A percentile compares a stretch with the other conserved stretches of the same genome.
phyloP scores from a whole-genome alignment of 2,113 vertebrate species.

The Glareola pratincola region DNA sequence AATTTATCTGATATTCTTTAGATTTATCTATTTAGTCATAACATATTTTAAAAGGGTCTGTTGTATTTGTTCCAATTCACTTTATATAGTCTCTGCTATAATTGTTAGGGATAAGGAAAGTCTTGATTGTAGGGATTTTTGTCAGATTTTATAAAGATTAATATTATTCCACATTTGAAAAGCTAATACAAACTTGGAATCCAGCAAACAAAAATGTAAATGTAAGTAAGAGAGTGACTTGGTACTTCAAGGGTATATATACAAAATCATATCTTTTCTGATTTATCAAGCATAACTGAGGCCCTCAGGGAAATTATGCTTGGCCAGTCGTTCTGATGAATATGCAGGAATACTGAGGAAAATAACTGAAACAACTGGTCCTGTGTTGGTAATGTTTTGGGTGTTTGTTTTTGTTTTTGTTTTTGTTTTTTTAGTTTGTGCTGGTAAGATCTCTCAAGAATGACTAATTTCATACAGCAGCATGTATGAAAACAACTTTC shows the following conservation, averaged over 20 bases:
- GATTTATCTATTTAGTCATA: background rate
- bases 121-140: background rate
- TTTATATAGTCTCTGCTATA: background rate
- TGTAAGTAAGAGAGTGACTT: background rate
- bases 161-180: background rate
- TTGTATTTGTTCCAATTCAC: background rate
- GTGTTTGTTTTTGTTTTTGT: background rate
- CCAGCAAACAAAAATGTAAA: background rate
- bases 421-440: background rate
- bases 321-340: background rate
- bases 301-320: conserved; percentile 2
- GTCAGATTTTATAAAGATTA: background rate
- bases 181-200: background rate
- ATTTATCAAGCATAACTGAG: background rate
- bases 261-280: background rate
- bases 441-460: background rate
- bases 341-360: background rate
- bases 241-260: background rate
- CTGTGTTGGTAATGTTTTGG: background rate
- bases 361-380: background rate
- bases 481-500: background rate
- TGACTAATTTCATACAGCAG: background rate
- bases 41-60: background rate
- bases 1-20: background rate
- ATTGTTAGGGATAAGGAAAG: background rate